Base-by-base conservation (phyloP, 2,797 vertebrate species). In the Pampus argenteus region DNA sequence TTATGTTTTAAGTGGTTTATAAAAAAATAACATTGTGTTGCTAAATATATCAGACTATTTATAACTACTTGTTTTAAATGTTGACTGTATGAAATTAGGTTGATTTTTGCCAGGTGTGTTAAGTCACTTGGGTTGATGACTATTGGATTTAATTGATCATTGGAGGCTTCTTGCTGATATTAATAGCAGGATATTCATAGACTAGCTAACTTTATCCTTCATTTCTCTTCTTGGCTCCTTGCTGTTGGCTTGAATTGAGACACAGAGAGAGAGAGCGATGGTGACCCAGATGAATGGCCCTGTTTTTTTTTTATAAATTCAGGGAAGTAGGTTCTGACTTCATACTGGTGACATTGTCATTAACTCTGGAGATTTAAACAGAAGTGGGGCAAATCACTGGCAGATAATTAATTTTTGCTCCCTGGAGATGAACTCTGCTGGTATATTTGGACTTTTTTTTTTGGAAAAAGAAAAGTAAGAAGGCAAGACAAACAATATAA, bases 391-490 rank as follows among this genome's bases (percentile, higher is more conserved):
- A 82, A 87, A 89, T 91, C 88, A 87, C 87, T 76, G 79, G 79
- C 79, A 89, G 90, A 92, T 94, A 94, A 95, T 94, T 94, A 94
- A 92, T 89, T 69, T 69, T 75, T 29, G 60, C 56, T 91, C 93
- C 79, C 80, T 25, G 65, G 89, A 84, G 88, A 84, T 57, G 23
- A 47, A 28, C 65, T 67, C 38, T 56, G 82, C 50, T 69, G 78
- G 62, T 93, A 90, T 88, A 81, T 90, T 88, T 88, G 76, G 88
- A 70, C 34, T 51, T 62, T 81, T 70, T 62, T 51, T 62, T 81
- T 70, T 62, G 60, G 48, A 71, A 29, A 60, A 60, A 44, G 47
- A 49, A 65, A 61, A 79, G 54, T 66, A 68, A 76, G 47, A 31
- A 26, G 11, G 6, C 23, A 9, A 71, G 26, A 26, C 28, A 60